Evolutionary conservation across 1,140 invertebrate species (phyloP), one percentile per base, ranked within the genome.

Genomic region (Cyclina sinensis): DNA sequence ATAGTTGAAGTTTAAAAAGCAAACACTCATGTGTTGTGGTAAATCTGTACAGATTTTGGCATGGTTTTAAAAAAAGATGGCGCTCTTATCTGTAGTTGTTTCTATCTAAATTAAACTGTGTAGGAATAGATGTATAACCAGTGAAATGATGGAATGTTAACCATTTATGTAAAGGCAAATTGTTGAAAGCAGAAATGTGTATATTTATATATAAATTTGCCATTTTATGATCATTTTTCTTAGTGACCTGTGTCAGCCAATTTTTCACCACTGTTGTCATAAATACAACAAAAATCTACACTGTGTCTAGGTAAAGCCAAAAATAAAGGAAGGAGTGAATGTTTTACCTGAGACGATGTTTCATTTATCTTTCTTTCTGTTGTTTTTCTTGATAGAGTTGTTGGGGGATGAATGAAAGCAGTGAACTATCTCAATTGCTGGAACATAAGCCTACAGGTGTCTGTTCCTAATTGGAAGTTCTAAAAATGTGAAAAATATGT

Each of bases 391-490:
- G 57, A 62, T 62, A 39, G 9, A 70, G 65, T 70, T 18, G 65
- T 37, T 21, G 32, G 3, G 32, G 65, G 65, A 70, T 70, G 65
- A 70, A 70, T 70, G 65, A 70, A 37, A 4, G 4, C 7, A 37
- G 32, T 70, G 65, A 65, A 70, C 65, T 37, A 27, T 18, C 59
- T 27, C 32, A 65, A 65, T 65, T 37, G 14, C 16, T n/a, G 3
- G 32, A 32, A 37, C n/a, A 70, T 37, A 70, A 37, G 35, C 65
- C 30, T 16, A 70, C 65, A 70, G 65, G 65, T 70, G 65, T 70
- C 65, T 70, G 65, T 18, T 35, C 32, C 35, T 37, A 35, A 27
- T 27, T 62, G 57, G n/a, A n/a, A 62, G 18, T 27, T 62, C n/a
- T 27, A 7, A n/a, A 62, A 62, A 62, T n/a, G 18, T 24, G 14